phyloP scores from a whole-genome alignment of 2,888 invertebrate species.

The Gonocerus acuteangulatus region DNA sequence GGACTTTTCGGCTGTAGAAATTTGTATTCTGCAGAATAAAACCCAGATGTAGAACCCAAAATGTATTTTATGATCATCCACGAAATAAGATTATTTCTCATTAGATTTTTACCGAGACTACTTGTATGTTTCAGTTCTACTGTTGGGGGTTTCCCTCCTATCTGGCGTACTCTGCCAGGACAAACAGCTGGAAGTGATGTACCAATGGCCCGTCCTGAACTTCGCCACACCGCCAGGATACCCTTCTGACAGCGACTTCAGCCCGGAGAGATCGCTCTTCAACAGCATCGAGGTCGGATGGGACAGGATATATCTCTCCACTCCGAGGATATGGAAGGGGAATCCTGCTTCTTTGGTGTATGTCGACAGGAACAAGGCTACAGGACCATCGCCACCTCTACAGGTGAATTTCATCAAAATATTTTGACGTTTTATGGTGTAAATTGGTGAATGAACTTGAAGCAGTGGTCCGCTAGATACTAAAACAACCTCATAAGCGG shows the following conservation, averaged over 20 bases:
- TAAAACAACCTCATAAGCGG: no score
- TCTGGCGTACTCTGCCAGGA: constrained; percentile 32
- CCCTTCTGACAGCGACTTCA: constrained; percentile 50
- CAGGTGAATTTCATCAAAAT: constrained; percentile 51
- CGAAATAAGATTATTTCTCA: no score
- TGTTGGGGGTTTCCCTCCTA: no score
- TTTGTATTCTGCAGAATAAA: no score
- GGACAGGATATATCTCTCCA: constrained; percentile 66
- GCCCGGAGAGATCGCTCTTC: constrained; percentile 65
- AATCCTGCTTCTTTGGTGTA: constrained; percentile 67
- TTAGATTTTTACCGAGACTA: no score
- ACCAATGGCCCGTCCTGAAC: constrained; percentile 62
- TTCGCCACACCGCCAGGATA: constrained; percentile 59
- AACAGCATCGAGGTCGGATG: constrained; percentile 67
- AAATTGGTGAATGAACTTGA: no score
- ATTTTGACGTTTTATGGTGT: no score
- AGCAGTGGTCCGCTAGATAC: no score
- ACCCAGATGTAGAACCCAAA: no score
- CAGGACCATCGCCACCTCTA: constrained; percentile 52
- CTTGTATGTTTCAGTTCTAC: no score
- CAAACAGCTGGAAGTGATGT: constrained; percentile 53
- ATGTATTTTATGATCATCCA: no score
- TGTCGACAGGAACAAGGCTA: constrained; percentile 56
- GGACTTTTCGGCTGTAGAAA: no score
- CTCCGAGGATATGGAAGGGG: constrained; percentile 65